Percentiles rank a stretch among this genome's conserved stretches.
phyloP scores from a whole-genome alignment of 1,140 invertebrate species.

The Penaeus japonicus region DNA sequence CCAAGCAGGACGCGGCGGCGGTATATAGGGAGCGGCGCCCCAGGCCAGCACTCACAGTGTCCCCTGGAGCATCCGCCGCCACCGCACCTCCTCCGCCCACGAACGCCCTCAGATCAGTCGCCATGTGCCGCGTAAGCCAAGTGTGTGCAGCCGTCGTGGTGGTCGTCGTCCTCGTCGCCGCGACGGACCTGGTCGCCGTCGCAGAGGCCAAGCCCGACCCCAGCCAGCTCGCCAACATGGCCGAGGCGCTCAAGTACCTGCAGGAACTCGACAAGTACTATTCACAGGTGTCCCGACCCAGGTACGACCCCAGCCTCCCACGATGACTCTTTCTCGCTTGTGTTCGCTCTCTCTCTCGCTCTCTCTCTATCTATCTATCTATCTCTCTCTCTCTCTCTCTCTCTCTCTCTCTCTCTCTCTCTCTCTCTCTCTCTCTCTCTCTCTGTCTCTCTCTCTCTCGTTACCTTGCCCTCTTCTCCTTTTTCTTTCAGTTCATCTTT shows the following conservation, averaged over 20 bases:
- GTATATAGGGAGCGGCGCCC: background rate
- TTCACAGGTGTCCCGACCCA: constrained; percentile 70
- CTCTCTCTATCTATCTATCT: too few species aligned
- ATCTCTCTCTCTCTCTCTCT: too few species aligned
- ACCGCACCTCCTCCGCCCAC: background rate
- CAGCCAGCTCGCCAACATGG: constrained; percentile 63
- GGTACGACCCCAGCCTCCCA: constrained; percentile 62
- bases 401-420: too few species aligned
- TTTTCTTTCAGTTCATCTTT: background rate
- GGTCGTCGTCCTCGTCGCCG: constrained; percentile 30
- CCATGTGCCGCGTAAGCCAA: constrained; percentile 26
- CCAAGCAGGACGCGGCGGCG: background rate
- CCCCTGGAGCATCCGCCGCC: background rate
- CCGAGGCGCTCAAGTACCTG: constrained; percentile 69
- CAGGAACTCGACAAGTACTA: constrained; percentile 70
- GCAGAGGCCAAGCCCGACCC: constrained; percentile 58
- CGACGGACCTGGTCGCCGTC: background rate
- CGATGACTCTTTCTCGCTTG: background rate
- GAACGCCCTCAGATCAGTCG: background rate
- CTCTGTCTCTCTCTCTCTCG: too few species aligned
- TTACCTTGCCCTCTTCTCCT: too few species aligned
- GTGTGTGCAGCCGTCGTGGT: constrained; percentile 29
- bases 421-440: too few species aligned
- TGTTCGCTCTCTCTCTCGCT: background rate
- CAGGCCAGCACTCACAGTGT: background rate